Conservation (phyloP, 53 echinoderm and acorn worm genomes). For the Paracentrotus lividus region DNA sequence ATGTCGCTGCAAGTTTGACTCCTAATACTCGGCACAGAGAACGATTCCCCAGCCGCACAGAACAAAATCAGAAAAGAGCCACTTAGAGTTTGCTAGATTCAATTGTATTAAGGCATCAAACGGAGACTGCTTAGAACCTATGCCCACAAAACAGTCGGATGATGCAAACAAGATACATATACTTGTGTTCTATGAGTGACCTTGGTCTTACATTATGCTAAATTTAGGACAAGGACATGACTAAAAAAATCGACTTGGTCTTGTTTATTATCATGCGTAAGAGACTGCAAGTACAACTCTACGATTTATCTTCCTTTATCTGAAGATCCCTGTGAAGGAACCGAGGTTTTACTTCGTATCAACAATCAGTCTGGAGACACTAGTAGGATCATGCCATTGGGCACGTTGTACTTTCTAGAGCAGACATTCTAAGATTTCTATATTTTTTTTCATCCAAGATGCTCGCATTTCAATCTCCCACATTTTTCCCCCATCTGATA, state of each 20-base stretch:
- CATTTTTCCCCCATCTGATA: too few species aligned
- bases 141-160: background rate
- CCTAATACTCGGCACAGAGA: too few species aligned
- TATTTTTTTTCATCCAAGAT: background rate
- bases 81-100: too few species aligned
- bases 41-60: too few species aligned
- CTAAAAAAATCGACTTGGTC: slow-evolving; percentile 18
- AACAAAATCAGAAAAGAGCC: too few species aligned
- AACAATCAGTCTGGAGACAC: background rate
- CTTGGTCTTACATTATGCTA: background rate
- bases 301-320: background rate
- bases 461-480: too few species aligned
- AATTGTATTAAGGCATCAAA: too few species aligned
- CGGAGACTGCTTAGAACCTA: too few species aligned
- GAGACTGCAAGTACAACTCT: background rate
- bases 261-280: background rate
- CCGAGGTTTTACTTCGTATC: background rate
- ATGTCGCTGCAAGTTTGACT: background rate
- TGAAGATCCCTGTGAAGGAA: background rate
- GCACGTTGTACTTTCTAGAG: background rate
- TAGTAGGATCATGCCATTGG: background rate
- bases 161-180: background rate
- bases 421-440: background rate
- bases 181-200: too few species aligned
- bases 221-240: slow-evolving; percentile 27